These are phyloP conservation scores for Pterostichus niger DNA, from an alignment of 2,888 invertebrate species.

Conservation along the genomic window DNA sequence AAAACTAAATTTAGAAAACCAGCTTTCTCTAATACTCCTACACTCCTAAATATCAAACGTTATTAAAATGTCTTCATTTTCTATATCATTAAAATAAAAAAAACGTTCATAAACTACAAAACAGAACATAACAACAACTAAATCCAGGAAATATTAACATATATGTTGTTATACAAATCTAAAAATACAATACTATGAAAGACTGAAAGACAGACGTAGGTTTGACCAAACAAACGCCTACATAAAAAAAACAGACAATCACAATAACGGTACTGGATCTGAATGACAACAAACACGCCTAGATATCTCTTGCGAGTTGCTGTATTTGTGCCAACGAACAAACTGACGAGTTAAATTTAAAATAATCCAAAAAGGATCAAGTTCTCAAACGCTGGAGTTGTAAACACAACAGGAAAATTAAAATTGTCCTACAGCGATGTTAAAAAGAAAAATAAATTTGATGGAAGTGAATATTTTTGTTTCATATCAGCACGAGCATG, in stretches of 20 bases:
- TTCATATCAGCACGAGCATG: constrained; percentile 1
- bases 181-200: constrained; percentile 26
- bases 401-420: constrained; percentile 10
- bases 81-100: not conserved
- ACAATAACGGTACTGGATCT: constrained; percentile 26
- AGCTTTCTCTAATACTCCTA: constrained; percentile 31
- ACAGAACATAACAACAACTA: not conserved
- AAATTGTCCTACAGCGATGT: not conserved
- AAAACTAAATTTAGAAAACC: not conserved
- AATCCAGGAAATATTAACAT: constrained; percentile 4
- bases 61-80: not conserved
- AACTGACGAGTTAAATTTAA: constrained; percentile 30
- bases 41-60: not conserved
- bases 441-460: constrained; percentile 9
- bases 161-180: constrained; percentile 14
- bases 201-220: constrained; percentile 13
- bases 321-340: constrained; percentile 23
- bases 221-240: constrained; percentile 50
- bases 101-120: constrained; percentile 2
- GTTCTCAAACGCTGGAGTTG: not conserved
- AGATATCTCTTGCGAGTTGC: not conserved
- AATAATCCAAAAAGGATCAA: constrained; percentile 27
- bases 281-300: constrained; percentile 25
- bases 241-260: constrained; percentile 37
- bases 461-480: not conserved